Evolutionary conservation across 2,113 vertebrate species (phyloP).

Genomic region (Muntiacus muntjak): DNA sequence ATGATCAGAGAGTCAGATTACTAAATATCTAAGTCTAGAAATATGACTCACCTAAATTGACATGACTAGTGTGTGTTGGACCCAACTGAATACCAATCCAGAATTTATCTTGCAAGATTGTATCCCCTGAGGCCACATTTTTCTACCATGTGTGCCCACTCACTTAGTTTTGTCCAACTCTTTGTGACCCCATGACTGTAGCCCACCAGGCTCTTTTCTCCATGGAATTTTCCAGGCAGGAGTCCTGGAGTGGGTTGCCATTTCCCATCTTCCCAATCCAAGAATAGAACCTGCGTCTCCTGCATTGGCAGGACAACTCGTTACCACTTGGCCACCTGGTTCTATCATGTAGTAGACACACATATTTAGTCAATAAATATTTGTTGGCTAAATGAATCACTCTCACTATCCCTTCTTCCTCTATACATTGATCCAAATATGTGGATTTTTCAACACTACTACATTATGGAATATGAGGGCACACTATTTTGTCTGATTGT

Average conservation of each 20-base stretch:
- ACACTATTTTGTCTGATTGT: background rate
- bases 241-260: background rate
- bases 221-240: background rate
- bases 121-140: background rate
- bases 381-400: background rate
- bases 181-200: background rate
- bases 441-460: background rate
- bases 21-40: background rate
- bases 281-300: background rate
- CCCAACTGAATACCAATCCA: background rate
- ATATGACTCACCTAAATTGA: background rate
- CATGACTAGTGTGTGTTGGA: background rate
- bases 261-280: background rate
- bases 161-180: background rate
- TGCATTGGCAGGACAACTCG: accelerated
- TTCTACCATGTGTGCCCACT: background rate
- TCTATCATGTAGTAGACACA: background rate
- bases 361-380: background rate
- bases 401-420: background rate
- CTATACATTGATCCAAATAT: background rate
- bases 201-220: background rate
- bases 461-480: background rate
- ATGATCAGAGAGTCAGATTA: background rate
- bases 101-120: background rate
- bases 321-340: background rate